Base-by-base conservation (phyloP, 1,140 invertebrate genomes). In the Popillia japonica region DNA sequence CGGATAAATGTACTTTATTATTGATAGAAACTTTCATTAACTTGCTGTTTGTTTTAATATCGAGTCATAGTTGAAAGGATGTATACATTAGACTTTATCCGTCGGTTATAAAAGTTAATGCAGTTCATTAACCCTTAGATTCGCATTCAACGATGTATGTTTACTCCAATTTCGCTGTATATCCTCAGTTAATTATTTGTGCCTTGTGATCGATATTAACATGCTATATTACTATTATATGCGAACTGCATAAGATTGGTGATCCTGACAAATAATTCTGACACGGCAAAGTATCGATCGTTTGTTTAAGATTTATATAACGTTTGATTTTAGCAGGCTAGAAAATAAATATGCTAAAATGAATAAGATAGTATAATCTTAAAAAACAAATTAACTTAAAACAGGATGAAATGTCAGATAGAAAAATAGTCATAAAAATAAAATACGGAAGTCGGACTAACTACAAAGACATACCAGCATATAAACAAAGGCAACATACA, bases 11-110 rank as follows among this genome's bases (percentile, higher is more conserved):
- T 68, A 7, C 27, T 68, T 68, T 22, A 68, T 68, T 68, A 14
- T 4, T 34, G 8, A 22, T 6, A 22, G 22, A 68, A 68, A 23
- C 22, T 27, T 68, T 68, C 61, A 68, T 68, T 68, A 68, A 27
- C 61, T 34, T 68, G 27, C 22, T 68, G 61, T 68, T 68, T 68
- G 27, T 68, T 68, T 68, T 68, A 68, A 68, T 68, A 55, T 68
- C 61, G 61, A 10, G 61, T 22, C 7, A 14, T 17, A 68, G 7
- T 68, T 27, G 20, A 34, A 64, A 64, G 61, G 61, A 68, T 68
- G 61, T 68, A 34, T 68, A 68, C 27, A 11, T 68, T 68, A 27
- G 61, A 27, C 11, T 22, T 9, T 34, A 34, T 34, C 10, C 61
- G 61, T 68, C 22, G 61, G 22, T 34, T 68, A 22, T 27, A 68